phyloP scores from a whole-genome alignment of 2,113 vertebrate genomes.

The Dipodomys merriami region DNA sequence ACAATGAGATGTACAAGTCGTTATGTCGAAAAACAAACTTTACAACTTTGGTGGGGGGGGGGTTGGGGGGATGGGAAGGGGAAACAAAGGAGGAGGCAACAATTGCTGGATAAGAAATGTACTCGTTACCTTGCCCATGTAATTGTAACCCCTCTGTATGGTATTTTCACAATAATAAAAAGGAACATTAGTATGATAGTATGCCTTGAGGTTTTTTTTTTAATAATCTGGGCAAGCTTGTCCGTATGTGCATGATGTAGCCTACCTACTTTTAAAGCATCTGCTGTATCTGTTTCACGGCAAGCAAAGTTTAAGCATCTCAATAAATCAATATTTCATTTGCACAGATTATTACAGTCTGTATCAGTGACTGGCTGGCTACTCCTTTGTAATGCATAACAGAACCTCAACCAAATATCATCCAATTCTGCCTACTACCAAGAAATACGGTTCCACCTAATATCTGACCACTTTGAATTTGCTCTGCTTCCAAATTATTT shows the following conservation, averaged over 20 bases:
- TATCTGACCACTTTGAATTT: conserved; percentile 59
- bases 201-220: too few relatives aligned
- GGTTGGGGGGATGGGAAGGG: too few relatives aligned
- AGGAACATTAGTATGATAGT: too few relatives aligned
- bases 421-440: conserved; percentile 6
- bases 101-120: too few relatives aligned
- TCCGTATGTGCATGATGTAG: neutral
- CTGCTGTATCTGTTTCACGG: conserved; percentile 13
- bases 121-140: too few relatives aligned
- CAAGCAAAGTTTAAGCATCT: conserved; percentile 19
- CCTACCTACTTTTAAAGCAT: conserved; percentile 33
- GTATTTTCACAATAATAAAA: too few relatives aligned
- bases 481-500: conserved; percentile 47
- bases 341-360: conserved; percentile 62
- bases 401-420: conserved; percentile 69
- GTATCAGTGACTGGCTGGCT: conserved; percentile 15
- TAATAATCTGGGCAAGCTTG: too few relatives aligned
- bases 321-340: conserved; percentile 67
- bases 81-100: too few relatives aligned
- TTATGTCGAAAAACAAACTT: too few relatives aligned
- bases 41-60: too few relatives aligned
- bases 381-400: conserved; percentile 66
- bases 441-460: conserved; percentile 60
- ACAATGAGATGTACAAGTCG: too few relatives aligned
- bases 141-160: too few relatives aligned